Conservation (phyloP, 2,113 vertebrate species). For the Chaetops frenatus region DNA sequence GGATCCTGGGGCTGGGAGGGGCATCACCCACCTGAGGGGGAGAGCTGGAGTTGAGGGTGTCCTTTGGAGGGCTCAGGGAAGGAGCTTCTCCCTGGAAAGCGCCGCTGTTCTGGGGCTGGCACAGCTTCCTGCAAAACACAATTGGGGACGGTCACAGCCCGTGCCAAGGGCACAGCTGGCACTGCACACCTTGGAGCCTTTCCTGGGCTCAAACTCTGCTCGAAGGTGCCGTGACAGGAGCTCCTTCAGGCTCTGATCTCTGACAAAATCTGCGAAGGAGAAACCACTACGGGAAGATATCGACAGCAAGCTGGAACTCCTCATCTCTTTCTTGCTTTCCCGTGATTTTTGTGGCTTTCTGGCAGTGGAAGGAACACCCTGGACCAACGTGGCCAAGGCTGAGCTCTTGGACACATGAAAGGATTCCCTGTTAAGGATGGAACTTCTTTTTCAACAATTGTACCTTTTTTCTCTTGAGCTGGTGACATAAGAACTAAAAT, state of each 20-base stretch:
- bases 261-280: not conserved
- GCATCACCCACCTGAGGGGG: conserved; percentile 81
- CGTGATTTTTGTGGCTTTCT: accelerated
- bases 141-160: accelerated
- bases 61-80: conserved; percentile 83
- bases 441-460: not conserved
- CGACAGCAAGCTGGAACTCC: accelerated
- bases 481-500: not conserved
- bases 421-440: not conserved
- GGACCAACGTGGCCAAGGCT: accelerated
- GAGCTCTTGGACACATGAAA: accelerated
- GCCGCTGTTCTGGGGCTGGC: conserved; percentile 74
- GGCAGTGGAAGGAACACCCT: not conserved
- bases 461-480: not conserved
- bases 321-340: no score
- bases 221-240: accelerated
- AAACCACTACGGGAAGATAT: not conserved
- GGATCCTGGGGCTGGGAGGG: not conserved
- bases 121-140: conserved; percentile 80
- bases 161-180: not conserved
- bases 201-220: accelerated
- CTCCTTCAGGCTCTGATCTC: accelerated
- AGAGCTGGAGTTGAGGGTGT: conserved; percentile 73
- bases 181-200: not conserved
- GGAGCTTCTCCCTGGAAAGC: conserved; percentile 69